Evolutionary conservation across 2,888 invertebrate genomes (phyloP).

Genomic region (Cerastis rubricosa): DNA sequence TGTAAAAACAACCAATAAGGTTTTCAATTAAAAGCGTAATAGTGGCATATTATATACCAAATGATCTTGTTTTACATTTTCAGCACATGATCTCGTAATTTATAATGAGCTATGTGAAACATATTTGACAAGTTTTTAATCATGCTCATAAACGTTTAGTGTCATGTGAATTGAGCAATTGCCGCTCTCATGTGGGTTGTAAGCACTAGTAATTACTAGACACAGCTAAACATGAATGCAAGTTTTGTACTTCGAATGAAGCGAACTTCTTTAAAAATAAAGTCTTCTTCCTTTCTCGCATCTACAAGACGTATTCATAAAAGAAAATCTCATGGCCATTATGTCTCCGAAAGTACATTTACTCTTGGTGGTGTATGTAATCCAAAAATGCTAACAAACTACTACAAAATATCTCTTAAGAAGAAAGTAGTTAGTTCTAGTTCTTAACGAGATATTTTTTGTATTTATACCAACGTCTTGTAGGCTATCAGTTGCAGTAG

Average conservation of each 20-base stretch:
- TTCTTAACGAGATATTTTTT: too few relatives aligned
- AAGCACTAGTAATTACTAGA: background rate
- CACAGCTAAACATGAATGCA: background rate
- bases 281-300: background rate
- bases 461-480: background rate
- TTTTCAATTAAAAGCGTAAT: background rate
- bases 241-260: background rate
- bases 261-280: background rate
- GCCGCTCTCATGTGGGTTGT: background rate
- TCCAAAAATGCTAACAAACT: background rate
- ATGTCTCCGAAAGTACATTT: background rate
- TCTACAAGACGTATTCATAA: background rate
- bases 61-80: constrained; percentile 1
- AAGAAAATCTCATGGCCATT: background rate
- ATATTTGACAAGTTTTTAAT: constrained; percentile 7
- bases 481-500: background rate
- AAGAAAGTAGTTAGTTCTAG: too few relatives aligned
- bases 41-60: too few relatives aligned
- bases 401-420: background rate
- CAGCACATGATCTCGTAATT: constrained; percentile 15
- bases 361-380: background rate
- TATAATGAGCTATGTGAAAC: background rate
- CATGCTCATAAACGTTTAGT: background rate
- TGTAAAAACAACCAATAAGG: background rate
- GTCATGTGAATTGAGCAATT: constrained; percentile 1